phyloP scores from a whole-genome alignment of 2,113 vertebrate genomes.

The Illadopsis cleaveri region DNA sequence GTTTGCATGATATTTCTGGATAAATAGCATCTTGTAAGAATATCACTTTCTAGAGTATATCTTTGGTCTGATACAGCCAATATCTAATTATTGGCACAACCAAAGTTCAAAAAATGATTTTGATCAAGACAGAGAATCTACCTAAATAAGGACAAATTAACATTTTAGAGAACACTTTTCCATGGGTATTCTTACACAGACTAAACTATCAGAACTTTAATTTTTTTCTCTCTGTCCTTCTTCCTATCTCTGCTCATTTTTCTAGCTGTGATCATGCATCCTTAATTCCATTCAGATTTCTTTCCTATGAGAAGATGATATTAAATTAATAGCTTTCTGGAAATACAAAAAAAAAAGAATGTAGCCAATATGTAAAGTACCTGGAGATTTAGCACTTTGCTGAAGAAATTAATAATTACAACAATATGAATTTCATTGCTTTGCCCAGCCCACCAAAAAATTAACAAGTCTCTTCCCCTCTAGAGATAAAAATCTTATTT shows the following conservation, averaged over 20 bases:
- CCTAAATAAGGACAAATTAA: not conserved
- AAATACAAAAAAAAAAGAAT: not conserved
- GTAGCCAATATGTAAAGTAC: constrained; percentile 29
- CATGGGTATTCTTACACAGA: not conserved
- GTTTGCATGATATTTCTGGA: not conserved
- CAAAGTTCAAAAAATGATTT: not conserved
- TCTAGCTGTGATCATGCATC: not conserved
- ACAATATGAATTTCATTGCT: constrained; percentile 36
- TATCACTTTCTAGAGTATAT: not conserved
- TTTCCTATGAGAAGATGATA: not conserved
- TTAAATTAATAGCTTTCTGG: constrained; percentile 21
- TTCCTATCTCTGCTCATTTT: not conserved
- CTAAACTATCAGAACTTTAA: not conserved
- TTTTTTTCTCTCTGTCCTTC: not conserved
- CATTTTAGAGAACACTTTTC: not conserved
- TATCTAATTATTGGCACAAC: not conserved
- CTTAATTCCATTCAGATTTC: constrained; percentile 40
- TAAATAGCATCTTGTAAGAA: not conserved
- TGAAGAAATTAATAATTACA: constrained; percentile 62
- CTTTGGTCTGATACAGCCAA: not conserved
- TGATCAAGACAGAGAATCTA: not conserved
- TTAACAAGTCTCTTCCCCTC: constrained; percentile 37
- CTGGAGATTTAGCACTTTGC: constrained; percentile 55
- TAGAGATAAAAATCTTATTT: constrained; percentile 44
- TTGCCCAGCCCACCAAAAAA: constrained; percentile 45